Base-by-base conservation (phyloP, 1,140 invertebrate genomes). In the Nasonia longicornis region DNA sequence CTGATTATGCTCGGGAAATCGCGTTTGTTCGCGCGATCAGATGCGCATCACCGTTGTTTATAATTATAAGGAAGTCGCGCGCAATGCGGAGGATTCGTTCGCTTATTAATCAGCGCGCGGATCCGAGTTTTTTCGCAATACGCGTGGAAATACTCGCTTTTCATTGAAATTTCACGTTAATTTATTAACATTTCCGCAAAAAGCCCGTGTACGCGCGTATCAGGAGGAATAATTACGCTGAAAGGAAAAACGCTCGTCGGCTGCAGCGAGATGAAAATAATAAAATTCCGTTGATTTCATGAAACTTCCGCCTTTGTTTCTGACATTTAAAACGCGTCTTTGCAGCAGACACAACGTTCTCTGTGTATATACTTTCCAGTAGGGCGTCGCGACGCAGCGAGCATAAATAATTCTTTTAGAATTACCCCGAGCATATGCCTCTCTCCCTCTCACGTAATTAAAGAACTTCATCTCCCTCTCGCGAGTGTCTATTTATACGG, bases 321-420 rank as follows among this genome's bases (percentile, higher is more conserved):
- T 58, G 52, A 58, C 52, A 58, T 16, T 58, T 20, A 58, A 58
- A 58, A 58, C 20, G 7, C 16, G 7, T 58, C 16, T n/a, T 58
- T 58, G 52, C 52, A 20, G 20, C 16, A 1, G 20, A 2, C 2
- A 6, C 14, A n/a, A 58, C 16, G 52, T 7, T 26, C 26, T 26
- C 26, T 26, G 26, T 58, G 31, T 6, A 6, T 35, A 35, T 35
- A 20, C 2, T 58, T 58, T n/a, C 3, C 52, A 58, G 26, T 26
- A 26, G 20, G 16, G 20, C 52, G 52, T n/a, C 20, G 3, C 14
- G 52, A 58, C 16, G 16, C 20, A 58, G 16, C 52, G 52, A n/a
- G 52, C 52, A 58, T 58, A 58, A 58, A 58, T 58, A 58, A 58
- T 58, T 58, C 52, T 58, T 58, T 58, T 58, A n/a, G 52, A 58